phyloP scores from a whole-genome alignment of 1,140 invertebrate genomes.

The Papilio aristodemus region DNA sequence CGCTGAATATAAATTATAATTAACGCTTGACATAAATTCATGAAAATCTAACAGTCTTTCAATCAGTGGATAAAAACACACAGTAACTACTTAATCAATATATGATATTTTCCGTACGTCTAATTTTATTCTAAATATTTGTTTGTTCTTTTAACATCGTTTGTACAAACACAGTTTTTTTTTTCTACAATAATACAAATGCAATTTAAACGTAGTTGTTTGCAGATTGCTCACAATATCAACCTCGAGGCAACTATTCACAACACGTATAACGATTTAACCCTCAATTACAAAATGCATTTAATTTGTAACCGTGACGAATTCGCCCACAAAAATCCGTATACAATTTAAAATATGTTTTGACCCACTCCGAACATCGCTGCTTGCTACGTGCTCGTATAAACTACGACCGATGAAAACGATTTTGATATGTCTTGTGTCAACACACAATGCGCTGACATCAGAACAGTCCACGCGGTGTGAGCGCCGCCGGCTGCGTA shows the following conservation, averaged over 20 bases:
- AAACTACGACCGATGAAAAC: conserved; percentile 50
- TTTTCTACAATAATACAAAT: conserved; percentile 37
- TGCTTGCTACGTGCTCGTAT: conserved; percentile 31
- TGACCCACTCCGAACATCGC: conserved; percentile 4
- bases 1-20: conserved; percentile 18
- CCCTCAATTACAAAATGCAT: conserved; percentile 27
- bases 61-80: conserved; percentile 19
- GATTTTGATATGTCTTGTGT: conserved; percentile 74
- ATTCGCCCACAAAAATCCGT: conserved; percentile 29
- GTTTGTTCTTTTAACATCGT: conserved; percentile 2
- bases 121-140: conserved; percentile 30
- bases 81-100: conserved; percentile 13
- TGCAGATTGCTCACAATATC: conserved; percentile 4
- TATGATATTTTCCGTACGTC: conserved; percentile 22
- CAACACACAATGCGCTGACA: conserved; percentile 34
- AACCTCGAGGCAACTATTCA: conserved; percentile 32
- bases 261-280: conserved; percentile 30
- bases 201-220: conserved; percentile 34
- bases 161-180: conserved; percentile 36
- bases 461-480: background rate
- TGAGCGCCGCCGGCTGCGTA: conserved; percentile 43
- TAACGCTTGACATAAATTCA: conserved; percentile 30
- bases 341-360: conserved; percentile 34
- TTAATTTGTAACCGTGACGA: conserved; percentile 27
- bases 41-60: conserved; percentile 30